Evolutionary conservation across 2,113 vertebrate species (phyloP), one percentile per base, ranked within the genome.

Genomic region (Scartelaos histophorus): DNA sequence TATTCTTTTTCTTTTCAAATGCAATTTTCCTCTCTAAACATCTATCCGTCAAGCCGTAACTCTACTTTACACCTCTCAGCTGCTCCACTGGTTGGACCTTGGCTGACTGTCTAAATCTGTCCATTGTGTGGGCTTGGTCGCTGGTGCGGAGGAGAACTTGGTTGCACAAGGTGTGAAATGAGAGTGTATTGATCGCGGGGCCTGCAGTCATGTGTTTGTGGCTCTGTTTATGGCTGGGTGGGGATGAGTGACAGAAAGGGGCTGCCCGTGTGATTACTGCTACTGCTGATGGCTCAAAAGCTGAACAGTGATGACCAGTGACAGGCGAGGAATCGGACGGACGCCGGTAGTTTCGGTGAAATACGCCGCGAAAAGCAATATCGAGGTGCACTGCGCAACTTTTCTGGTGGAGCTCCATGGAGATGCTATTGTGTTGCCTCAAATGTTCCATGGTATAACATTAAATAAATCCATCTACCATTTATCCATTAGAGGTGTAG

Each of bases 151-250:
- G 60, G 69, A 82, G 67, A 87, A 89, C 70, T 78, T 53, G 83
- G 79, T 73, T 82, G 75, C 83, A 81, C 85, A 70, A 81, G 80
- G 85, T 88, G 86, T 91, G 84, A 89, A 90, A 90, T 87, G 84
- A 90, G 84, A 79, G 68, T 47, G 13, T 85, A 91, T 91, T 78
- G 90, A 91, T 89, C 82, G 9, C 76, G 82, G 74, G 84, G 79
- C 47, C 47, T 43, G 61, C 49, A 75, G 73, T 74, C 19, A 72
- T 74, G 71, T 73, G 66, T 68, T 71, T 82, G 22, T 34, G 2
- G n/a, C 49, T 56, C 67, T 15, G 25, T 67, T 6, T 54, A 9
- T 68, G 35, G 29, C n/a, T 53, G 46, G 22, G 69, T 21, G 64
- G 16, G 35, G n/a, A 35, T 19, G 60, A 16, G 64, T 58, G 49